These are phyloP conservation scores for Amphiprion percula DNA, from an alignment of 2,113 vertebrate genomes.

Conservation along the genomic window DNA sequence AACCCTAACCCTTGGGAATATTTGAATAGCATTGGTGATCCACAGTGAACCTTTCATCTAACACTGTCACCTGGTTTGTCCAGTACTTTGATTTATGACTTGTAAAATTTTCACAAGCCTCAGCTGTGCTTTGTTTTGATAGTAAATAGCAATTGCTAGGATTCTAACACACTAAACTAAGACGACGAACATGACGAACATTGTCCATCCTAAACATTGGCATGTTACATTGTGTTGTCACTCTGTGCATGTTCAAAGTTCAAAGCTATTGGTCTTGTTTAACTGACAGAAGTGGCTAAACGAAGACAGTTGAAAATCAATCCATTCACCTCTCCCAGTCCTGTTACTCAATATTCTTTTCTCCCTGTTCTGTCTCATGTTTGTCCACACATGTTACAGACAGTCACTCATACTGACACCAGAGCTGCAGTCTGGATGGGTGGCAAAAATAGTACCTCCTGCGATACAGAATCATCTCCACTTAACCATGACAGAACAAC, in stretches of 20 bases:
- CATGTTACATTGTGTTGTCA: too few relatives aligned
- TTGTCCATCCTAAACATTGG: too few relatives aligned
- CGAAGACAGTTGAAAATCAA: background rate
- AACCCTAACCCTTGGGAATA: too few relatives aligned
- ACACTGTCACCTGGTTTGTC: too few relatives aligned
- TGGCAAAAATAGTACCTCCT: slow-evolving; percentile 60
- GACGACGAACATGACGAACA: background rate
- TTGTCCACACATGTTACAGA: background rate
- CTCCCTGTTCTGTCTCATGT: background rate
- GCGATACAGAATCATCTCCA: slow-evolving; percentile 26
- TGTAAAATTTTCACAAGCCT: background rate
- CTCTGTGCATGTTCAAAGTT: background rate
- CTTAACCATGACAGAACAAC: slow-evolving; percentile 46
- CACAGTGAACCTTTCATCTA: too few relatives aligned
- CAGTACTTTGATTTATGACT: too few relatives aligned
- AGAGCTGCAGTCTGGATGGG: background rate
- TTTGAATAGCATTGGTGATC: too few relatives aligned
- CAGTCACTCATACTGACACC: slow-evolving; percentile 54
- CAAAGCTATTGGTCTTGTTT: background rate
- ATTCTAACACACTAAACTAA: background rate
- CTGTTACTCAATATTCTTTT: background rate
- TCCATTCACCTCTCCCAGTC: background rate
- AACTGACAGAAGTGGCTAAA: background rate
- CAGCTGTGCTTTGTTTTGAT: background rate
- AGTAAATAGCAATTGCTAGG: background rate